These are phyloP conservation scores for Lasioglossum leucozonium DNA, from an alignment of 2,888 invertebrate species.

Conservation along the genomic window DNA sequence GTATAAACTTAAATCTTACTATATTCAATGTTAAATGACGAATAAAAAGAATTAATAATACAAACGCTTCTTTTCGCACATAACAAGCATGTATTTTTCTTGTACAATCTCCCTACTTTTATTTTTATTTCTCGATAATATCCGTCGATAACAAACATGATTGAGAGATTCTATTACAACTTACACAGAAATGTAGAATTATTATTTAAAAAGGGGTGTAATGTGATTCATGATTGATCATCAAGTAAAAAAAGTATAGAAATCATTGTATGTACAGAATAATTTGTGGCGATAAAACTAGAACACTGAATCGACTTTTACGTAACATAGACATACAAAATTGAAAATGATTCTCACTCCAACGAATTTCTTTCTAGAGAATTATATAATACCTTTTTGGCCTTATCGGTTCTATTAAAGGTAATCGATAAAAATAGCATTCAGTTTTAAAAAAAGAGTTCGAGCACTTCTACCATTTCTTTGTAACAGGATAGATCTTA, in stretches of 20 bases:
- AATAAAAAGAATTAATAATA: constrained; percentile 46
- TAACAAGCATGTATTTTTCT: constrained; percentile 60
- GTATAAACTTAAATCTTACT: constrained; percentile 31
- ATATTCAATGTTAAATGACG: constrained; percentile 28
- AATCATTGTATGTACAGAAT: not conserved
- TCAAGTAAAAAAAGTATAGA: constrained; percentile 15
- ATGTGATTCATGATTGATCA: constrained; percentile 18
- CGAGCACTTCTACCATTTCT: constrained; percentile 2
- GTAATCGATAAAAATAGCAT: not conserved
- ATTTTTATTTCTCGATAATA: constrained; percentile 45
- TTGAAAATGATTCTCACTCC: not conserved
- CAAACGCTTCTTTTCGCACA: constrained; percentile 34
- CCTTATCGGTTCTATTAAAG: not conserved
- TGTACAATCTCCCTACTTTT: constrained; percentile 53
- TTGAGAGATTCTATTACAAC: constrained; percentile 46
- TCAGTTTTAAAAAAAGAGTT: constrained; percentile 21
- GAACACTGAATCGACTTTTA: constrained; percentile 15
- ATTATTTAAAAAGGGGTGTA: constrained; percentile 38
- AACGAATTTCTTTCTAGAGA: not conserved
- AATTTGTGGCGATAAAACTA: not conserved
- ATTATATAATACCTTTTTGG: not conserved
- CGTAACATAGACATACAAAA: not conserved
- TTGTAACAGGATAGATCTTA: constrained; percentile 30
- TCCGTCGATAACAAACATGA: constrained; percentile 49
- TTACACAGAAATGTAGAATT: constrained; percentile 33